Evolutionary conservation across 2,888 invertebrate species (phyloP), one percentile per base, ranked within the genome.

Genomic region (Uloborus plumipes): DNA sequence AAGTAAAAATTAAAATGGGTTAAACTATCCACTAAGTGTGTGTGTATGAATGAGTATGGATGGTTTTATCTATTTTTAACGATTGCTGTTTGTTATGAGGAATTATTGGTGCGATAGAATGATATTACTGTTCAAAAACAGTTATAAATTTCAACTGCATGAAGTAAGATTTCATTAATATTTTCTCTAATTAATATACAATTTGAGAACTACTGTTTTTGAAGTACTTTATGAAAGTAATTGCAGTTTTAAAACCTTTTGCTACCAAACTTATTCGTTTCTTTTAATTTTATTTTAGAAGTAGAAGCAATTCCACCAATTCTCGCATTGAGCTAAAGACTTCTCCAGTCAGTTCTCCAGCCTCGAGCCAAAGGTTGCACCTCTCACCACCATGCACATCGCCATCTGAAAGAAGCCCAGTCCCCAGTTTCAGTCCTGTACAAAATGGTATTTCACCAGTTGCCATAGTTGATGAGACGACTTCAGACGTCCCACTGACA

Each of bases 191-290:
- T 7, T 66, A 22, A 15, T 15, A 64, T 18, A 61, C 20, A 69
- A 76, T 69, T 80, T 73, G 79, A 80, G 79, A 80, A 80, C 73
- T 80, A 66, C 79, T 80, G 65, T 73, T 53, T 51, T 65, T 39
- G 73, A 80, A 80, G 66, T 31, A 18, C 18, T 64, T 51, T 49
- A 49, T 65, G 20, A 49, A 49, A 39, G 9, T 39, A 20, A 49
- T 31, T 26, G n/a, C 7, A n/a, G n/a, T 64, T 47, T 9, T n/a
- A 15, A 47, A 15, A 39, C 11, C 39, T 9, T 39, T 9, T 9
- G 22, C 14, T n/a, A 7, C 14, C 2, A 59, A 59, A 59, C 18
- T 59, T 2, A 14, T 59, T 55, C 1, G 1, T 22, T n/a, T 59
- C 9, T 22, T 59, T 59, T 4, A 20, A 20, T 59, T 59, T n/a